phyloP scores from a whole-genome alignment of 2,113 vertebrate species.

The Cricetomys ansorgei region DNA sequence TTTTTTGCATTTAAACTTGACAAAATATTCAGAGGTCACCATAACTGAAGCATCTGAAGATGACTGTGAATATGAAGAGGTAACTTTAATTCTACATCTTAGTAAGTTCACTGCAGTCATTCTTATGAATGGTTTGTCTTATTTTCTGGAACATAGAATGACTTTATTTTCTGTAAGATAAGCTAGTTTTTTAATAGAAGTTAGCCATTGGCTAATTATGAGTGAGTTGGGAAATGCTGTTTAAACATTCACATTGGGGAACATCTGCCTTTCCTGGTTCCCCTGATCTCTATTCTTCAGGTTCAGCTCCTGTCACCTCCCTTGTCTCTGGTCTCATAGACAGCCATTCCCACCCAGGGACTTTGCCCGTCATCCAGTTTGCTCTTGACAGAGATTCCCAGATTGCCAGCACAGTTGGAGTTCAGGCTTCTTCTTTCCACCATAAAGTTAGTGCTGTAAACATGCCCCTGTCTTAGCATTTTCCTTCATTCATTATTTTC shows the following conservation, averaged over 20 bases:
- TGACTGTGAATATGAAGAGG: conserved; percentile 89
- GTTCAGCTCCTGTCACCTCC: not conserved
- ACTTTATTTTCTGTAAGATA: not conserved
- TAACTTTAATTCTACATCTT: conserved; percentile 76
- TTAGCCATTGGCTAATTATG: not conserved
- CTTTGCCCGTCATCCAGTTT: not conserved
- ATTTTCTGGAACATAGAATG: conserved; percentile 9
- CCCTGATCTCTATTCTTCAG: not conserved
- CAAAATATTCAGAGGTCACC: conserved; percentile 80
- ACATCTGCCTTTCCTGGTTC: not conserved
- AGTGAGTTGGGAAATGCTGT: not conserved
- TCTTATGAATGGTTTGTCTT: not conserved
- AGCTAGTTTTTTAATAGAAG: not conserved
- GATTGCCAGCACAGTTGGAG: not conserved
- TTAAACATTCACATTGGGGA: not conserved
- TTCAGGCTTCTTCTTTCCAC: not conserved
- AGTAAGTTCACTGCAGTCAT: not conserved
- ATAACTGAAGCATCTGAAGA: conserved; percentile 86
- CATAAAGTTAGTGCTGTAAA: not conserved
- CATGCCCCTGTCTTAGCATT: not conserved
- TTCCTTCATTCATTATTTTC: not conserved
- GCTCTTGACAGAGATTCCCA: not conserved
- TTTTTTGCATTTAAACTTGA: conserved; percentile 83
- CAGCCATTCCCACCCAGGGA: not conserved
- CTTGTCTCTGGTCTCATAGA: not conserved